Evolutionary conservation across 2,113 vertebrate genomes (phyloP).

Genomic region (Tichodroma muraria): DNA sequence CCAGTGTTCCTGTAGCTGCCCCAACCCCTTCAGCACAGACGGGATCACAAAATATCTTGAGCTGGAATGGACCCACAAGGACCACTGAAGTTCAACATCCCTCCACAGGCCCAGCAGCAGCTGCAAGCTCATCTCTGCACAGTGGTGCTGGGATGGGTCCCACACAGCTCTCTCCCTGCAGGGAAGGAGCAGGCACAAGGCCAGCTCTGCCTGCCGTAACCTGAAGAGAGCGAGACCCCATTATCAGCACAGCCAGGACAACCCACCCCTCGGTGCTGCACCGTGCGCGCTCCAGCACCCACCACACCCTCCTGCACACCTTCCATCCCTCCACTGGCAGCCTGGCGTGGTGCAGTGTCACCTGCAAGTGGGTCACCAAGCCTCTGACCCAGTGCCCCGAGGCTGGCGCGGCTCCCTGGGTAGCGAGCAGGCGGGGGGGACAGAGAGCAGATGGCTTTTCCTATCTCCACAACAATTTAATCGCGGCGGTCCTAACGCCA

Average conservation of each 20-base stretch:
- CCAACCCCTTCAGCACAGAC: fast-evolving
- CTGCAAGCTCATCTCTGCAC: neutral
- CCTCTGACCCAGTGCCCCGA: neutral
- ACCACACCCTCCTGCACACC: neutral
- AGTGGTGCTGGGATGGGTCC: neutral
- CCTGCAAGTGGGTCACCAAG: neutral
- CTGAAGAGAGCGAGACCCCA: neutral
- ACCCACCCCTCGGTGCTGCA: neutral
- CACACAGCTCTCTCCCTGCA: neutral
- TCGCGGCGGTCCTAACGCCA: fast-evolving
- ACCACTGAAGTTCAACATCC: neutral
- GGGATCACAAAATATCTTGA: neutral
- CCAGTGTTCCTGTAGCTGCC: neutral
- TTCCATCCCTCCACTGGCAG: neutral
- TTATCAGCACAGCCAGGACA: neutral
- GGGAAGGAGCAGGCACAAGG: neutral
- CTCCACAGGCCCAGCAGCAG: fast-evolving
- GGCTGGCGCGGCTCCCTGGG: neutral
- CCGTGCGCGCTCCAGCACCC: fast-evolving
- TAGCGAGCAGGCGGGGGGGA: neutral
- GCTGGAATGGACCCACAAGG: neutral
- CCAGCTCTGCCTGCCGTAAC: neutral
- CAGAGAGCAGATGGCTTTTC: constrained; percentile 15
- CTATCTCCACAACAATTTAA: constrained; percentile 12
- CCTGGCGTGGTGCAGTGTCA: neutral